These are phyloP conservation scores for Hyalella azteca DNA, from an alignment of 2,888 invertebrate genomes.

Conservation along the genomic window DNA sequence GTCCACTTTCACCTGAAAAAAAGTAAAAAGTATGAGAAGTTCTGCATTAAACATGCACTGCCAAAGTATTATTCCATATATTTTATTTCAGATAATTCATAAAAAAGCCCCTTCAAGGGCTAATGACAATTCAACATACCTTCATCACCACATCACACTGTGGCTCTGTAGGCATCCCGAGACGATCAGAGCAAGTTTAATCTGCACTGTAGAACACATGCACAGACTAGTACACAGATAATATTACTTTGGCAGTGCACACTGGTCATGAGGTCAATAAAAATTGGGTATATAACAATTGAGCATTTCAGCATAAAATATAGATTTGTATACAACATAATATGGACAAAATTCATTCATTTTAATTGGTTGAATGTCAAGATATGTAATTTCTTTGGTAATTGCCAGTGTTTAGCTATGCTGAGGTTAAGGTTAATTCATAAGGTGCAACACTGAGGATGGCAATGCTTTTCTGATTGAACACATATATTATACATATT, in stretches of 20 bases:
- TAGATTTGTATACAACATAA: no score
- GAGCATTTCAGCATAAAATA: no score
- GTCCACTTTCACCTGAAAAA: slow-evolving; percentile 44
- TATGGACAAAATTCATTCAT: no score
- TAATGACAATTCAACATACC: not conserved
- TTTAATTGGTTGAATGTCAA: no score
- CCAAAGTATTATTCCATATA: slow-evolving; percentile 11
- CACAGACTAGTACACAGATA: not conserved
- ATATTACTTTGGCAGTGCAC: slow-evolving; percentile 27
- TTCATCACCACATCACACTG: not conserved
- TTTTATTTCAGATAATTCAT: not conserved
- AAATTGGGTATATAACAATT: no score
- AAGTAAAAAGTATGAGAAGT: not conserved
- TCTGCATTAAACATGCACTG: not conserved
- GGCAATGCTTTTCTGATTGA: no score
- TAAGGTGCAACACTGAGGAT: no score
- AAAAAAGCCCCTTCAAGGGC: not conserved
- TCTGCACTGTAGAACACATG: not conserved
- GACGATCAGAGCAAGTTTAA: not conserved
- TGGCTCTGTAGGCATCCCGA: not conserved
- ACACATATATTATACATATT: no score
- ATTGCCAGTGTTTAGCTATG: no score
- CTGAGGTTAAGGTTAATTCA: no score
- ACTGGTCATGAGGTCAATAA: no score
- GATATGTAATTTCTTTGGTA: no score